These are phyloP conservation scores for Raja brachyura DNA, from an alignment of 2,113 vertebrate genomes.

Conservation along the genomic window DNA sequence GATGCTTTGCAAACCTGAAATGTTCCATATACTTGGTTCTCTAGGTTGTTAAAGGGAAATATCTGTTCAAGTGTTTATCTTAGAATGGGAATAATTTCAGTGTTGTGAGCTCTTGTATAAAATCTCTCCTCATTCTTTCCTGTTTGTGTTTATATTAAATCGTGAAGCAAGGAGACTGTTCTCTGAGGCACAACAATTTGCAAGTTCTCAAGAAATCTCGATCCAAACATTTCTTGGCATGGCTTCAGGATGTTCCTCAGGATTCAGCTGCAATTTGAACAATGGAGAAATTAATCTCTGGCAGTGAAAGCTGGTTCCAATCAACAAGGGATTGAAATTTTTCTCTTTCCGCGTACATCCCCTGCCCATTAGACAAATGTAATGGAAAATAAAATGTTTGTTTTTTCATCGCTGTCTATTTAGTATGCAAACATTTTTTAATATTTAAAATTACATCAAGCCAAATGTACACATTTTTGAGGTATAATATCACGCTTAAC, in stretches of 20 bases:
- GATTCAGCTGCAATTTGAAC: slow-evolving; percentile 11
- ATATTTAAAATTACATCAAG: background rate
- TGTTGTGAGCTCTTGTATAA: slow-evolving; percentile 19
- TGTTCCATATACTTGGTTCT: background rate
- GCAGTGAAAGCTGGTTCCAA: slow-evolving; percentile 15
- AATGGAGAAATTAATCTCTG: slow-evolving; percentile 25
- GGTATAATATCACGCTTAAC: background rate
- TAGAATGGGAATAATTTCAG: background rate
- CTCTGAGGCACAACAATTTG: slow-evolving; percentile 8
- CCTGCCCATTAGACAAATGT: background rate
- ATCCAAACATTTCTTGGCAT: slow-evolving; percentile 24
- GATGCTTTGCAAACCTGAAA: background rate
- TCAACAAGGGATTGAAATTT: slow-evolving; percentile 4
- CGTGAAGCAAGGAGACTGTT: background rate
- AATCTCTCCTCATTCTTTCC: slow-evolving; percentile 15
- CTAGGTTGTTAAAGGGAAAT: background rate
- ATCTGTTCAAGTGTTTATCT: background rate
- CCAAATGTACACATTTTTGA: background rate
- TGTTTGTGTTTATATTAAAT: slow-evolving; percentile 4
- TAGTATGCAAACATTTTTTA: background rate
- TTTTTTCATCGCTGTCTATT: background rate
- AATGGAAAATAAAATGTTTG: slow-evolving; percentile 2
- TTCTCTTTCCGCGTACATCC: background rate
- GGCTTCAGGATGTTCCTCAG: background rate
- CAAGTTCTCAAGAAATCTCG: slow-evolving; percentile 12